phyloP scores from a whole-genome alignment of 2,888 invertebrate species.

The Drosophila testacea region DNA sequence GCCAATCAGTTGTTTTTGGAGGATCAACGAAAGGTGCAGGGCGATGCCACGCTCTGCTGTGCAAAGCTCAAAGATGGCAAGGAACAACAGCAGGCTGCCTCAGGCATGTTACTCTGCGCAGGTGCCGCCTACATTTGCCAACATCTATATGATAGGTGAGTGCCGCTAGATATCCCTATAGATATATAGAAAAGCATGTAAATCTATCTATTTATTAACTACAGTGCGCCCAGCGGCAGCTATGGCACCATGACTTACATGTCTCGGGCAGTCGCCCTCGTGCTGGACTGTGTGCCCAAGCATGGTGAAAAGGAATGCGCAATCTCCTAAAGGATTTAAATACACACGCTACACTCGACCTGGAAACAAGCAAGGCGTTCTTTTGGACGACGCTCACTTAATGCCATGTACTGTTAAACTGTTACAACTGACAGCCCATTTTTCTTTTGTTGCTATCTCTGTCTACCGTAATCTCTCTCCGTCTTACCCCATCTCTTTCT shows the following conservation, averaged over 20 bases:
- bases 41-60: slow-evolving; percentile 97
- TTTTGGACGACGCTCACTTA: slow-evolving; percentile 53
- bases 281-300: slow-evolving; percentile 91
- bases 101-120: slow-evolving; percentile 91
- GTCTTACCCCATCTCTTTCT: slow-evolving; percentile 16
- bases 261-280: slow-evolving; percentile 91
- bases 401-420: slow-evolving; percentile 52
- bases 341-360: slow-evolving; percentile 35
- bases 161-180: too few species aligned
- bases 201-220: too few species aligned
- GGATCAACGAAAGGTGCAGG: slow-evolving; percentile 96
- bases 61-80: slow-evolving; percentile 90
- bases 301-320: slow-evolving; percentile 93
- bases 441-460: slow-evolving; percentile 11
- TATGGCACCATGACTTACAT: slow-evolving; percentile 99
- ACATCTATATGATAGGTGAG: slow-evolving; percentile 93
- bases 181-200: too few species aligned
- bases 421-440: slow-evolving; percentile 33
- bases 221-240: slow-evolving; percentile 97
- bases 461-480: slow-evolving; percentile 31
- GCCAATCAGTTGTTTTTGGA: slow-evolving; percentile 98
- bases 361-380: slow-evolving; percentile 44
- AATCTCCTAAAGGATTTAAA: slow-evolving; percentile 86
- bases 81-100: slow-evolving; percentile 87
- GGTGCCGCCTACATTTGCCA: slow-evolving; percentile 98